A percentile compares a stretch with the other conserved stretches of the same genome.
phyloP scores from a whole-genome alignment of 2,113 vertebrate species.

The Peromyscus maniculatus region DNA sequence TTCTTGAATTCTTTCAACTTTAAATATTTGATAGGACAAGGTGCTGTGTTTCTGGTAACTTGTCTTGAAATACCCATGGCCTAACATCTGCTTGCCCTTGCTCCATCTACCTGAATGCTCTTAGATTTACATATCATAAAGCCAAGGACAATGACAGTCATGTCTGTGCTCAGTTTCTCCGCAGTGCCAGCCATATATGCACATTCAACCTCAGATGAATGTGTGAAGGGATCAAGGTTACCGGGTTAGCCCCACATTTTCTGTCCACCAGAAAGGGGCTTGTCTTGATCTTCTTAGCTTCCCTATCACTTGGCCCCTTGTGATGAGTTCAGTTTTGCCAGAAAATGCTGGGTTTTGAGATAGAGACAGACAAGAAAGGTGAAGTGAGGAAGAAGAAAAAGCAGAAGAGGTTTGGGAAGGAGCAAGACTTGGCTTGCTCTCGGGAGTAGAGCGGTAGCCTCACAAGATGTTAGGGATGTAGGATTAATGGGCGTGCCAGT shows the following conservation, averaged over 20 bases:
- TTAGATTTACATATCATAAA: not conserved
- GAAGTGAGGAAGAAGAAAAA: not conserved
- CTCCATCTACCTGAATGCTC: not conserved
- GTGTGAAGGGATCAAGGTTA: not conserved
- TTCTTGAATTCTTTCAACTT: not conserved
- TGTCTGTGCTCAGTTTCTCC: not conserved
- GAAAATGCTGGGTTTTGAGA: constrained; percentile 36
- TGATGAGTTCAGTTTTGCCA: not conserved
- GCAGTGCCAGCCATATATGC: not conserved
- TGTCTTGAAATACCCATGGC: not conserved
- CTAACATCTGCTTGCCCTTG: not conserved
- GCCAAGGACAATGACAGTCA: not conserved
- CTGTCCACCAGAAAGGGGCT: not conserved
- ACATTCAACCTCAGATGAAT: not conserved
- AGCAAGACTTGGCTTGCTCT: not conserved
- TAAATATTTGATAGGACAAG: not conserved
- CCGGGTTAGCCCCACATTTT: not conserved
- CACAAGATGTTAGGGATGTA: not conserved
- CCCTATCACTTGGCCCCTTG: not conserved
- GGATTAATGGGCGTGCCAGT: not conserved
- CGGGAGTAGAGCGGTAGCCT: not conserved
- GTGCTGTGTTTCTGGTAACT: not conserved
- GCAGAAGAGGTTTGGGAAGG: not conserved
- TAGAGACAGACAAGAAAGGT: not conserved
- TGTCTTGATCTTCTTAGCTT: not conserved